Conservation (phyloP, 2,113 vertebrate genomes). For the Leptobrachium ailaonicum region DNA sequence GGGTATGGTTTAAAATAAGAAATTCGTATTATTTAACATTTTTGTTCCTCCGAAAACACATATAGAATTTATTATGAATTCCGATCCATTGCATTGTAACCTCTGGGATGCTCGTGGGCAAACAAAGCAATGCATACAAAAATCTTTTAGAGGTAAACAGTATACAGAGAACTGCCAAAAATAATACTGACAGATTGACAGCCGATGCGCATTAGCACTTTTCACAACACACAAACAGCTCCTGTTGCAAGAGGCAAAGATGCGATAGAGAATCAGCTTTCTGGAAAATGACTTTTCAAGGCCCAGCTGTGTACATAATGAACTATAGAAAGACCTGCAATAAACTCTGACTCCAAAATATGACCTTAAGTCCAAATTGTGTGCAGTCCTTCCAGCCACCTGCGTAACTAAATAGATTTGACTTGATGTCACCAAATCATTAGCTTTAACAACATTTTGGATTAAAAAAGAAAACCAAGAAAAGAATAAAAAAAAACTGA, state of each 20-base stretch:
- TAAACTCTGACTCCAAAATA: conserved; percentile 24
- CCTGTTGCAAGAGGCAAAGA: not conserved
- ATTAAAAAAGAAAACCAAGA: too few relatives aligned
- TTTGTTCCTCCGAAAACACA: too few relatives aligned
- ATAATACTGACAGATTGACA: not conserved
- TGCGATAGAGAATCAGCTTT: not conserved
- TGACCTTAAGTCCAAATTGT: conserved; percentile 30
- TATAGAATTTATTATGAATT: too few relatives aligned
- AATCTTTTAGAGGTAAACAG: not conserved
- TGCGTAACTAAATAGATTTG: conserved; percentile 19
- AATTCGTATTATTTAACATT: too few relatives aligned
- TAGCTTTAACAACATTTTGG: too few relatives aligned
- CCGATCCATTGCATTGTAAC: not conserved
- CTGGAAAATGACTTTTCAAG: conserved; percentile 26
- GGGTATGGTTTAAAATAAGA: too few relatives aligned
- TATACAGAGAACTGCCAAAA: not conserved
- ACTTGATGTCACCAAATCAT: not conserved
- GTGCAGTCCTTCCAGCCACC: not conserved
- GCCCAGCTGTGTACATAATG: conserved; percentile 39
- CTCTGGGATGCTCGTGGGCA: not conserved
- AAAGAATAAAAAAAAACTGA: too few relatives aligned
- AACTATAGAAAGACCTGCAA: conserved; percentile 12
- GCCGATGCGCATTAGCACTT: not conserved
- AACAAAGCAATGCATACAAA: not conserved
- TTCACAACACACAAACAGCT: conserved; percentile 6